A percentile compares a stretch with the other conserved stretches of the same genome.
Evolutionary conservation across 2,888 invertebrate species (phyloP).

Genomic region (Rhodophaea formosa): DNA sequence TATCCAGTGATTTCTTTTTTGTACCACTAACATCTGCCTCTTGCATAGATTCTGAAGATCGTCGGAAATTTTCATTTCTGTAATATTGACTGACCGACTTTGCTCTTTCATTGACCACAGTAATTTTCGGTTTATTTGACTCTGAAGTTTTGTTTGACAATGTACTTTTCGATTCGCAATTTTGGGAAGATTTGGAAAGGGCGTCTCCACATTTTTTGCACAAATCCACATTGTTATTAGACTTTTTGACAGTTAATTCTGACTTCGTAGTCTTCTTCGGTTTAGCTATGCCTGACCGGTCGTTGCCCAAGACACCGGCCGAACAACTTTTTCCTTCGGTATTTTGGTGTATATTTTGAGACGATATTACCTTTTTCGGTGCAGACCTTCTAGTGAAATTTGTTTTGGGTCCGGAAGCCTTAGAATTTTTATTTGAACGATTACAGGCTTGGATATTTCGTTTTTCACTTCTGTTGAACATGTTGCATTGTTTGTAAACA

Average conservation of each 20-base stretch:
- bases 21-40: conserved; percentile 31
- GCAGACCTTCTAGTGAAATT: conserved; percentile 27
- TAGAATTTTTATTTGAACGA: background rate
- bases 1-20: conserved; percentile 47
- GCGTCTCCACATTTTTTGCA: conserved; percentile 57
- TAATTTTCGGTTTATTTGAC: background rate
- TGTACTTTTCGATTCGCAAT: background rate
- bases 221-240: conserved; percentile 30
- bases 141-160: background rate
- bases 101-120: conserved; percentile 13
- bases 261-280: conserved; percentile 60
- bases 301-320: conserved; percentile 37
- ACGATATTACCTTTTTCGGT: conserved; percentile 48
- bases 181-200: background rate
- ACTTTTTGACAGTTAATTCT: conserved; percentile 40
- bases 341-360: conserved; percentile 36
- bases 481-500: conserved; percentile 25
- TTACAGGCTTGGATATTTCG: background rate
- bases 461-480: conserved; percentile 5
- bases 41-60: conserved; percentile 48
- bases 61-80: conserved; percentile 59
- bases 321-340: conserved; percentile 50
- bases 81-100: conserved; percentile 53
- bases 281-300: conserved; percentile 19
- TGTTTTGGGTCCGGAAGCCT: background rate